Conservation (phyloP, 2,113 vertebrate genomes). For the Syngnathus typhle region DNA sequence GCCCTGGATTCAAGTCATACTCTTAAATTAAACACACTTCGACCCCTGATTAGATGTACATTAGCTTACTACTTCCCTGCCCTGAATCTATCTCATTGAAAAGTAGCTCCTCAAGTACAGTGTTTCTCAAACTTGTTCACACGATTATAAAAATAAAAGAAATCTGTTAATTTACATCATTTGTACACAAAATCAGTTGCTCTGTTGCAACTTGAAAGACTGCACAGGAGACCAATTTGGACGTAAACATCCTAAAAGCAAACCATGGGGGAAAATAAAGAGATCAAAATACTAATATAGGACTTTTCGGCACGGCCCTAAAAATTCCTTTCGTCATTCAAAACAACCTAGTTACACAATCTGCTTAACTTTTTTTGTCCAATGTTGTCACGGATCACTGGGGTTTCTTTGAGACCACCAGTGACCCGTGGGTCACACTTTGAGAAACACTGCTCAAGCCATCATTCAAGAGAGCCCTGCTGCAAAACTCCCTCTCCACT, state of each 20-base stretch:
- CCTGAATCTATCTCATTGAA: conserved; percentile 40
- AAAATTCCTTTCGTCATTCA: neutral
- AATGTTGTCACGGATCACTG: neutral
- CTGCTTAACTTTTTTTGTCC: neutral
- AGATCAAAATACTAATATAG: neutral
- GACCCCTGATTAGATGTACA: conserved; percentile 67
- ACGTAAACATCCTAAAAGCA: neutral
- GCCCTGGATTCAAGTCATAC: conserved; percentile 2
- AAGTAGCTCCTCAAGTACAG: conserved; percentile 24
- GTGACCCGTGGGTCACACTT: neutral
- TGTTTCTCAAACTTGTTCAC: conserved; percentile 4
- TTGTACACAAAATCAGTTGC: neutral
- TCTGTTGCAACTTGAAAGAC: neutral
- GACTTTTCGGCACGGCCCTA: neutral
- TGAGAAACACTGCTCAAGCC: conserved; percentile 13
- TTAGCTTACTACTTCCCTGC: conserved; percentile 34
- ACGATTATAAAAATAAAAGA: neutral
- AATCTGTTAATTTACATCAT: neutral
- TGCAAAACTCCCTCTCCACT: conserved; percentile 40
- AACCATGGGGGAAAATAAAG: neutral
- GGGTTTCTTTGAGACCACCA: neutral
- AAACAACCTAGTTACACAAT: neutral
- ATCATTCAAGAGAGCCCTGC: conserved; percentile 23
- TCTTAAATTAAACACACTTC: conserved; percentile 42
- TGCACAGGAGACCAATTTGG: neutral